Conservation (phyloP, 2,113 vertebrate genomes). For the Theristicus caerulescens region DNA sequence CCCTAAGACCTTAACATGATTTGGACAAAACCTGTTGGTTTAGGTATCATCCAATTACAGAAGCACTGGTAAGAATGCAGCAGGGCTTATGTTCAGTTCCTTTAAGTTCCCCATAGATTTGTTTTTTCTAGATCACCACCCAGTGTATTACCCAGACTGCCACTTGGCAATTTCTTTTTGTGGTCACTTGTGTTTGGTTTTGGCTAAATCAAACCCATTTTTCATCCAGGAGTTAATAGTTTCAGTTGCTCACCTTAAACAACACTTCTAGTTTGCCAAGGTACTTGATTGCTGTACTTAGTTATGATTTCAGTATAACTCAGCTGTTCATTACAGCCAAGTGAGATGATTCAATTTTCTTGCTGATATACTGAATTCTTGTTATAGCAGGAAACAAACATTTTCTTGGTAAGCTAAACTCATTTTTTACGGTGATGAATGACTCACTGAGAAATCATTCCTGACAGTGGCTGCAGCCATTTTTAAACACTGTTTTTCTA, state of each 20-base stretch:
- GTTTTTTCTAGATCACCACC: neutral
- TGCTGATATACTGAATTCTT: constrained; percentile 50
- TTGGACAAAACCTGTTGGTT: neutral
- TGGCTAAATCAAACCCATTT: neutral
- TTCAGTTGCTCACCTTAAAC: neutral
- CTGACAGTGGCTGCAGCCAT: constrained; percentile 30
- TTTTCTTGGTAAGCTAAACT: constrained; percentile 51
- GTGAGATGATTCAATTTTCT: constrained; percentile 42
- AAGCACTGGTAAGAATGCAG: neutral
- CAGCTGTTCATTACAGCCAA: constrained; percentile 5
- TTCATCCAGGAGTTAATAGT: neutral
- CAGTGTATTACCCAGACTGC: neutral
- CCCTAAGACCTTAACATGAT: neutral
- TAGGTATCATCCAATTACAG: neutral
- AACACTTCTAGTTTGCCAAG: neutral
- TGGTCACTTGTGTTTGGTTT: neutral
- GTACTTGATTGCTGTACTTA: neutral
- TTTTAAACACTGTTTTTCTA: constrained; percentile 25
- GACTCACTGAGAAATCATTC: constrained; percentile 67
- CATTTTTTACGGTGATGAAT: constrained; percentile 49
- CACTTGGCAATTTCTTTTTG: neutral
- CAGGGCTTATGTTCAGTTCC: neutral
- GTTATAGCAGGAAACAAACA: constrained; percentile 60
- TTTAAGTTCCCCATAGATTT: neutral
- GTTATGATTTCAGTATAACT: constrained; percentile 19